These are phyloP conservation scores for Halcyon badia DNA, from an alignment of 2,797 vertebrate species.

Conservation along the genomic window DNA sequence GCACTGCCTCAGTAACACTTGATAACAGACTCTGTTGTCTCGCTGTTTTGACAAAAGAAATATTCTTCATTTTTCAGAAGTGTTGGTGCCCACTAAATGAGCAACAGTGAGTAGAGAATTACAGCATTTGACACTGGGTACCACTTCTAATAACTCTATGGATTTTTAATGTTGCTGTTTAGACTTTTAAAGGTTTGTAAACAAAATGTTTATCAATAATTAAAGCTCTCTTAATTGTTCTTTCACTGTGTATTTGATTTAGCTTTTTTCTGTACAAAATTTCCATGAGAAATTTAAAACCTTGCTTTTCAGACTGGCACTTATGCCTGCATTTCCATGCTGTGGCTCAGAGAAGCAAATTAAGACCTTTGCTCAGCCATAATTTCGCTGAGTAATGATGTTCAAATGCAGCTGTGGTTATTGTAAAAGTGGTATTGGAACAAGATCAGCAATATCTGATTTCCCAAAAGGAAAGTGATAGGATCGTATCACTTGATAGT, in stretches of 20 bases:
- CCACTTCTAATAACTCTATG: neutral
- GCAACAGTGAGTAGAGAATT: neutral
- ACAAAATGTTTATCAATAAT: neutral
- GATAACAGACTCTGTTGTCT: neutral
- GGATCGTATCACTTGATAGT: neutral
- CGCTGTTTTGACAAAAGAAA: neutral
- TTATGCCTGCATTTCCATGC: neutral
- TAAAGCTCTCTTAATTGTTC: neutral
- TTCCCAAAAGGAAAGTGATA: neutral
- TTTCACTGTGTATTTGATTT: neutral
- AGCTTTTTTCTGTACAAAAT: neutral
- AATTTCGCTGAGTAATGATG: neutral
- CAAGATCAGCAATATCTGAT: slow-evolving; percentile 8
- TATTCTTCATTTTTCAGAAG: neutral
- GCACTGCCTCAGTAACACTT: neutral
- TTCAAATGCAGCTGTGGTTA: neutral
- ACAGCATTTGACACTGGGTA: neutral
- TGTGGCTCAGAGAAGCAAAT: neutral
- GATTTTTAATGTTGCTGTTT: neutral
- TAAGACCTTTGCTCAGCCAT: neutral
- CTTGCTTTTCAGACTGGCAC: neutral
- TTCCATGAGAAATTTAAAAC: neutral
- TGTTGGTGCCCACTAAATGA: neutral
- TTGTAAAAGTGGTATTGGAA: slow-evolving; percentile 3
- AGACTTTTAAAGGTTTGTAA: neutral